Evolutionary conservation across 2,888 invertebrate species (phyloP).

Genomic region (Brenthis ino): DNA sequence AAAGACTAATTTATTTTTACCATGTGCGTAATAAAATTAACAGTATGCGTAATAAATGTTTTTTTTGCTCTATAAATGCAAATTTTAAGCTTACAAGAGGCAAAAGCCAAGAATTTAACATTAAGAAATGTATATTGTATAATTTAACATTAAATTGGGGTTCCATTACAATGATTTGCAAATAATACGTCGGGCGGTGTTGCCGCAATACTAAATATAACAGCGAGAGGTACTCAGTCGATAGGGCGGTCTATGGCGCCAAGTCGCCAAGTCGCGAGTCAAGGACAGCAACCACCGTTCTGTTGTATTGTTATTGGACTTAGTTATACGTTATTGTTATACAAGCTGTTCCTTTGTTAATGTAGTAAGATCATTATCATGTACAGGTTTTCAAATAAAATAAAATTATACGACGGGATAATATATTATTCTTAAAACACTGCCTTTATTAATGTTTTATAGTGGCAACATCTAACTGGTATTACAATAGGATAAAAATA

Average conservation of each 20-base stretch:
- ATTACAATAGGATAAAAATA: too few relatives aligned
- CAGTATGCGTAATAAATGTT: too few relatives aligned
- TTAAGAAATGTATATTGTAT: neutral
- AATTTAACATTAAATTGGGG: constrained; percentile 48
- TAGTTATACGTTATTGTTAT: constrained; percentile 35
- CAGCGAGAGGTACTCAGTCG: constrained; percentile 37
- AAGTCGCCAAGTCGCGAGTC: constrained; percentile 59
- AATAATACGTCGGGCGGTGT: constrained; percentile 56
- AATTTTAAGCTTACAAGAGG: too few relatives aligned
- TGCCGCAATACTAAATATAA: constrained; percentile 54
- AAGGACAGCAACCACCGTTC: constrained; percentile 55
- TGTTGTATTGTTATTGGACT: constrained; percentile 31
- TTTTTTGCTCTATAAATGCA: too few relatives aligned
- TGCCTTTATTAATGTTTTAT: too few relatives aligned
- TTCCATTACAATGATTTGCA: constrained; percentile 56
- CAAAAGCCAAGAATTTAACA: too few relatives aligned
- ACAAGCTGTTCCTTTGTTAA: constrained; percentile 32
- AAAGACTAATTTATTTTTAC: too few relatives aligned
- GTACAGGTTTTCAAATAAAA: constrained; percentile 12
- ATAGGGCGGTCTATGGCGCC: constrained; percentile 28
- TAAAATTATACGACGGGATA: too few relatives aligned
- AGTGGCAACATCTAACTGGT: too few relatives aligned
- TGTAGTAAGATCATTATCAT: constrained; percentile 34
- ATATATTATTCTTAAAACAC: too few relatives aligned
- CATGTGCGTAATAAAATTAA: too few relatives aligned